Conservation (phyloP, 92 coral and sea anemone species). For the Palythoa grandiflora region DNA sequence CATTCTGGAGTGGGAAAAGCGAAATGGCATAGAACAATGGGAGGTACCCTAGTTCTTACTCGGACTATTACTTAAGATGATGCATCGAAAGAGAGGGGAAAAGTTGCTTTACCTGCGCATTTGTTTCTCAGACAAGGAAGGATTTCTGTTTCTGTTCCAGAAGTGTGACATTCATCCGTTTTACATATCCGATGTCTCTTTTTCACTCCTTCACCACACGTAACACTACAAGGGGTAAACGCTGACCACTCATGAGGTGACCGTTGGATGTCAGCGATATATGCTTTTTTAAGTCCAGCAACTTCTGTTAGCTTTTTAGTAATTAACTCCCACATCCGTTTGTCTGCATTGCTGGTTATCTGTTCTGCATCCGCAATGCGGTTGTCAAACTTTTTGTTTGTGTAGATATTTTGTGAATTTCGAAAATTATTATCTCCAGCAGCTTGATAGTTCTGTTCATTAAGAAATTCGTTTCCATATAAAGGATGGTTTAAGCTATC, state of each 20-base stretch:
- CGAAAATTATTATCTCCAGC: neutral
- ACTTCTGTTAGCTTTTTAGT: conserved; percentile 34
- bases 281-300: neutral
- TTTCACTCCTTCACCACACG: conserved; percentile 90
- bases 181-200: conserved; percentile 89
- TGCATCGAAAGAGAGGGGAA: neutral
- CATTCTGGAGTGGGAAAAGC: no score
- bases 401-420: neutral
- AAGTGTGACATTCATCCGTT: conserved; percentile 76
- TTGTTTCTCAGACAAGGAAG: conserved; percentile 78
- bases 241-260: conserved; percentile 77
- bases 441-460: neutral
- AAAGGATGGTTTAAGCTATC: neutral
- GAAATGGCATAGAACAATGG: no score
- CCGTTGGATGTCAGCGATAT: neutral
- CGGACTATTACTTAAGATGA: no score
- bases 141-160: conserved; percentile 82
- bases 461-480: neutral
- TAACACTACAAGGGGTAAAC: conserved; percentile 84
- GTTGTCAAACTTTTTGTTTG: neutral
- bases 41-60: no score
- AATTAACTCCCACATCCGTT: conserved; percentile 27
- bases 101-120: conserved; percentile 69
- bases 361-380: conserved; percentile 22
- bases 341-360: conserved; percentile 17